Evolutionary conservation across 2,888 invertebrate genomes (phyloP), one percentile per base, ranked within the genome.

Genomic region (Oxytorus armatus): DNA sequence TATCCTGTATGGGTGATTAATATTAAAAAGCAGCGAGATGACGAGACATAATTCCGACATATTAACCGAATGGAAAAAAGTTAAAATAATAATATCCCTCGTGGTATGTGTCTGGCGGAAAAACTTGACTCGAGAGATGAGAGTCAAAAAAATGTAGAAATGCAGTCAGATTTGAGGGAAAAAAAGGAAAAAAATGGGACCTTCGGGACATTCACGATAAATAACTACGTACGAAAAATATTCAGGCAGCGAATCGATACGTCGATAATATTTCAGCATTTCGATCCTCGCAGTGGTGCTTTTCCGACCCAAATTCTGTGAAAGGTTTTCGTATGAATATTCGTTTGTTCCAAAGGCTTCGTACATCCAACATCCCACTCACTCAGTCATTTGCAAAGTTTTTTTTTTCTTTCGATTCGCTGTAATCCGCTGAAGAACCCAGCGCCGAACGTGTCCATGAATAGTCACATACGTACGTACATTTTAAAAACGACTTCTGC

Each of bases 241-340:
- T 61, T 8, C 39, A n/a, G 16, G 14, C 1, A 16, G 10, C 5
- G 14, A 14, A 42, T 21, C 7, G 39, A 55, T 55, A 16, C 23
- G 3, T 7, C 51, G 39, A 51, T 39, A 23, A 66, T 72, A 47
- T 39, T 51, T 61, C 47, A 51, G 23, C 16, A 21, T 0, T 33
- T 39, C 29, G 29, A 49, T 36, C n/a, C 33, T 21, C 53, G 36
- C 33, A 10, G 53, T 10, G 3, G 36, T 33, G 5, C 42, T 42
- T 39, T 23, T 11, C 14, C n/a, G n/a, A n/a, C n/a, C n/a, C 21
- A 25, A 61, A 72, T 61, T 29, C 11, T 16, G 25, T 33, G 18
- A 55, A 73, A 63, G 18, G 10, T 63, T 63, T 73, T 55, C 53
- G 18, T 55, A 44, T 29, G 55, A 23, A 55, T 57, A 33, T 57